A percentile compares a stretch with the other conserved stretches of the same genome.
These are phyloP conservation scores for Poeciliopsis paucimaculata DNA, from an alignment of 2,797 vertebrate species.

Conservation along the genomic window DNA sequence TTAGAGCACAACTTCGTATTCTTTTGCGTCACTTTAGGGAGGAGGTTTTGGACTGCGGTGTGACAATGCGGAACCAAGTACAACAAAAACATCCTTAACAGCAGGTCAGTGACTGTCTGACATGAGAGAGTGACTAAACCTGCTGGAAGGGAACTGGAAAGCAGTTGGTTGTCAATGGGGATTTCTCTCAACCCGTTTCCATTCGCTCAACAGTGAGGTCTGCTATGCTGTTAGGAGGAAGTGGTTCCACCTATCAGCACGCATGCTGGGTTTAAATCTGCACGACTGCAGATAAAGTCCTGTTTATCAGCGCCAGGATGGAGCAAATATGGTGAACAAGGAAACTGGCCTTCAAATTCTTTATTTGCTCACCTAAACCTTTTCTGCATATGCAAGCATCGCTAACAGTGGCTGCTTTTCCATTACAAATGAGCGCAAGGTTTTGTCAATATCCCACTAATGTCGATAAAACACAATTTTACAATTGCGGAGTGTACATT, in stretches of 20 bases:
- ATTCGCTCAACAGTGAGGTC: slow-evolving; percentile 48
- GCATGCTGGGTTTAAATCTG: slow-evolving; percentile 11
- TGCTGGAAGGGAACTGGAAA: slow-evolving; percentile 63
- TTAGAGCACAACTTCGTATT: slow-evolving; percentile 8
- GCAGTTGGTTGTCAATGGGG: slow-evolving; percentile 56
- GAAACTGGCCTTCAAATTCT: neutral
- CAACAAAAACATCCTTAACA: neutral
- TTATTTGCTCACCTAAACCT: neutral
- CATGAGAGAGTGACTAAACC: slow-evolving; percentile 60
- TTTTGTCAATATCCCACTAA: too few relatives aligned
- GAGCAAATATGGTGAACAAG: neutral
- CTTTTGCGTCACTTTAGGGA: slow-evolving; percentile 40
- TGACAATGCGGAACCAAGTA: slow-evolving; percentile 29
- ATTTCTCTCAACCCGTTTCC: slow-evolving; percentile 63
- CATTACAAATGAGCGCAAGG: too few relatives aligned
- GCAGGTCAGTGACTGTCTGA: neutral
- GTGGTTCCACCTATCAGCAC: slow-evolving; percentile 26
- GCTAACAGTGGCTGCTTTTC: too few relatives aligned
- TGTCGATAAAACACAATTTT: too few relatives aligned
- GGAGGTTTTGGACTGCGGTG: slow-evolving; percentile 19
- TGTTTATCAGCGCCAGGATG: neutral
- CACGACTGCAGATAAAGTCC: slow-evolving; percentile 11
- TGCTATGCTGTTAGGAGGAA: slow-evolving; percentile 30
- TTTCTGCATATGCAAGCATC: neutral
- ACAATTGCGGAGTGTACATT: too few relatives aligned